Base-by-base conservation (phyloP, 2,888 invertebrate species). In the Cremastinae sp. region DNA sequence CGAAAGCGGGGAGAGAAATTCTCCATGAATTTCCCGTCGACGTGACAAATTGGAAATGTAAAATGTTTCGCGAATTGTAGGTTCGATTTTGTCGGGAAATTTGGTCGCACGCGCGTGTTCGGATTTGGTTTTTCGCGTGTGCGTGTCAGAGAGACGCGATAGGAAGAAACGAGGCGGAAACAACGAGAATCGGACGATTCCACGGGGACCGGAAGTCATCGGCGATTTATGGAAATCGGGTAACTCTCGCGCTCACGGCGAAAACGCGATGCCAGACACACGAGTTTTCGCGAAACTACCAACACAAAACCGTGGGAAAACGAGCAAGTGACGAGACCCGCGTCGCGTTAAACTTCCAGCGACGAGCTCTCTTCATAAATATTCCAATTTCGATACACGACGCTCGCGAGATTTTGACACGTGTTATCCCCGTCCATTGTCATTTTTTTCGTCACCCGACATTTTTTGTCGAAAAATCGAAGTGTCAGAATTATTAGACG, bases 161-260 rank as follows among this genome's bases (percentile, higher is more conserved):
- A 9, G 12, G 39, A n/a, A 66, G 66, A 9, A 45, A 45, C 37
- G 66, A 37, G 4, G 45, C 14, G 10, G 51, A 22, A 51, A 51
- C 22, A n/a, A 51, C 51, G 2, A 51, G 18, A n/a, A 9, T 53
- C 22, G 20, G 49, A 37, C 51, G 61, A 43, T 47, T 61, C 71
- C n/a, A 49, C 68, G 49, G 61, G 14, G 47, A 61, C 74, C 77
- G 70, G 77, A 77, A 74, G 74, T 77, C 65, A 77, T 74, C 66
- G 74, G 43, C 77, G 70, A 77, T 74, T 74, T 77, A 77, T 77
- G 77, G 77, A 77, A 77, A 77, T 77, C 70, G 77, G 74, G 43
- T 77, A 74, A 70, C 39, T 49, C n/a, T n/a, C 69, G 58, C 56
- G 28, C 39, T 64, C 53, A 45, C 76, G 73, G 61, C 76, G 70